These are phyloP conservation scores for Neolamprologus brichardi DNA, from an alignment of 2,113 vertebrate species.

Conservation along the genomic window DNA sequence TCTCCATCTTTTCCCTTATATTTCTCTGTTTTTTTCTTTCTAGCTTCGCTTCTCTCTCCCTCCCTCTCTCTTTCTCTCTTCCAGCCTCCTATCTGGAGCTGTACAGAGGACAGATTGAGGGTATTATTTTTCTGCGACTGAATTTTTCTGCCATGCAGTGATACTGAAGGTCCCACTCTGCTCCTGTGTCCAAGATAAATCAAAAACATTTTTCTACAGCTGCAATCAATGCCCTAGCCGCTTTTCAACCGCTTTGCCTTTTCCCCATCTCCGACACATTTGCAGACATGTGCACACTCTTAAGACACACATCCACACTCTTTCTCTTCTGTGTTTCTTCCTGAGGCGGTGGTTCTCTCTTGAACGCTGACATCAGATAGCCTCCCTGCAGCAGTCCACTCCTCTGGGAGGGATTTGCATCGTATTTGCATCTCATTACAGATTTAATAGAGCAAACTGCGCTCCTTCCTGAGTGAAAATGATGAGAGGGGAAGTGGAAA, in stretches of 20 bases:
- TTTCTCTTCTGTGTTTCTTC: constrained; percentile 7
- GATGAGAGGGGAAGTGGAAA: constrained; percentile 34
- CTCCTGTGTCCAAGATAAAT: constrained; percentile 61
- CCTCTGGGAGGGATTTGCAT: constrained; percentile 70
- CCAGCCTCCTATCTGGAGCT: constrained; percentile 43
- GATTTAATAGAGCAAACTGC: constrained; percentile 62
- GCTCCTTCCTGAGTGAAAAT: constrained; percentile 44
- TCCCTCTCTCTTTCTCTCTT: not conserved
- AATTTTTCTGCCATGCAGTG: constrained; percentile 44
- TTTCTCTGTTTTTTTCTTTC: constrained; percentile 7
- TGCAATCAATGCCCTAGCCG: constrained; percentile 48
- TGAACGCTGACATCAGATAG: constrained; percentile 71
- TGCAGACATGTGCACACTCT: not conserved
- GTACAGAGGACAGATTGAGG: constrained; percentile 59
- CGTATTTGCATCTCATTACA: constrained; percentile 66
- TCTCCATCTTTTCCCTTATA: constrained; percentile 33
- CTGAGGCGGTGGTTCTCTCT: constrained; percentile 38
- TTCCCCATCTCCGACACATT: constrained; percentile 3
- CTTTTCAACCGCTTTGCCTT: constrained; percentile 24
- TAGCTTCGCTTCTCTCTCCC: not conserved
- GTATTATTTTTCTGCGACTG: constrained; percentile 53
- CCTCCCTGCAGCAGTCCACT: constrained; percentile 62
- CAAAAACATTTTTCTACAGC: constrained; percentile 60
- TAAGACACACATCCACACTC: not conserved
- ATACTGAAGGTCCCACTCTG: constrained; percentile 60